phyloP scores from a whole-genome alignment of 2,888 invertebrate species.

The Odontothrips loti region DNA sequence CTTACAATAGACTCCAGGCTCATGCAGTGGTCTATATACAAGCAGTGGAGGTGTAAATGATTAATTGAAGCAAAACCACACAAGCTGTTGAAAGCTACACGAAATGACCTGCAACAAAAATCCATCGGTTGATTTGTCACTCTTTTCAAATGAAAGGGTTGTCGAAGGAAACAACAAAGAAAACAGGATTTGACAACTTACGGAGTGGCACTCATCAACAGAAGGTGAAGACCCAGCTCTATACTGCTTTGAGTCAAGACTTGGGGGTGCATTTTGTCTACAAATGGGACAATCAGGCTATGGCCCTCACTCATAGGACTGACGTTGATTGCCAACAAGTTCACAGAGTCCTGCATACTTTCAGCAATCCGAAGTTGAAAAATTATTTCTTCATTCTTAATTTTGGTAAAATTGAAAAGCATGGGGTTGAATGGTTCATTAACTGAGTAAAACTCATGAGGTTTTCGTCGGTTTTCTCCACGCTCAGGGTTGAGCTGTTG shows the following conservation, averaged over 20 bases:
- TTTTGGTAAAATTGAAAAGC: not conserved
- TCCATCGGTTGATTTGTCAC: too few species aligned
- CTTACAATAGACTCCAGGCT: not conserved
- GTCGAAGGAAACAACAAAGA: not conserved
- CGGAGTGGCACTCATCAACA: not conserved
- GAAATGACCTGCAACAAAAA: not conserved
- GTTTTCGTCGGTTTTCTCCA: not conserved
- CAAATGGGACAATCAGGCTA: not conserved
- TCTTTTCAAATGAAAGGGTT: too few species aligned
- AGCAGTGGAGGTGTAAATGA: not conserved
- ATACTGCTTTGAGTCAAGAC: not conserved
- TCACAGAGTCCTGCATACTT: not conserved
- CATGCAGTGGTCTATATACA: not conserved
- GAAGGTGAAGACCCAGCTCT: not conserved
- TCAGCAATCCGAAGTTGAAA: not conserved
- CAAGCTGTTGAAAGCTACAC: not conserved
- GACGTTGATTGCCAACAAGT: not conserved
- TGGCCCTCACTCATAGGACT: not conserved
- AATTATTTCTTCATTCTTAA: not conserved
- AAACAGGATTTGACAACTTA: not conserved
- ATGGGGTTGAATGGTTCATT: not conserved
- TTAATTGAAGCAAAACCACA: not conserved
- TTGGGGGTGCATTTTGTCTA: not conserved
- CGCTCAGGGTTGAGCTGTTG: not conserved
- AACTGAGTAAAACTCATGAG: not conserved